A percentile compares a stretch with the other conserved stretches of the same genome.
phyloP scores from a whole-genome alignment of 2,113 vertebrate species.

The Peromyscus maniculatus region DNA sequence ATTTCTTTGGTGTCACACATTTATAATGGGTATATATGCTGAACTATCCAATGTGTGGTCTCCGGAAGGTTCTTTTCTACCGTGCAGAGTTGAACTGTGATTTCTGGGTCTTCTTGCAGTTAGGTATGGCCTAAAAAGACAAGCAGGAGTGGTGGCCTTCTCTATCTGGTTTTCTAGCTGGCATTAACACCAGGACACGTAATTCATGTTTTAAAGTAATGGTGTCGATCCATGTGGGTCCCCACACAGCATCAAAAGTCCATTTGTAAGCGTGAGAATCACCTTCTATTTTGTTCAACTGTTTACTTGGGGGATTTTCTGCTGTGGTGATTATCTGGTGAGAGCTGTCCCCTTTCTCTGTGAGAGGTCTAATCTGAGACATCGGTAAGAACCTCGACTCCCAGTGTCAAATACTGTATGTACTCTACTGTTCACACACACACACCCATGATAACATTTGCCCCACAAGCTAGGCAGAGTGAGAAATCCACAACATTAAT shows the following conservation, averaged over 20 bases:
- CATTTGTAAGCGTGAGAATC: not conserved
- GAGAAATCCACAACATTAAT: not conserved
- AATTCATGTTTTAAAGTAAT: not conserved
- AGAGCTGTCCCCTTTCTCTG: not conserved
- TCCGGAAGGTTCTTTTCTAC: not conserved
- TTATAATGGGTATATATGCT: not conserved
- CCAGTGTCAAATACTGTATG: not conserved
- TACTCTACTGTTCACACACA: no score
- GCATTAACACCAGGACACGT: not conserved
- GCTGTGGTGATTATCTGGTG: not conserved
- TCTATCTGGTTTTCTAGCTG: not conserved
- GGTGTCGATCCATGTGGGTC: not conserved
- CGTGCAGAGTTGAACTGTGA: not conserved
- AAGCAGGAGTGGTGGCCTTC: not conserved
- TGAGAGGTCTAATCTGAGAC: not conserved
- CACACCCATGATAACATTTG: not conserved
- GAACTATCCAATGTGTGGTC: not conserved
- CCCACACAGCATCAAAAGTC: not conserved
- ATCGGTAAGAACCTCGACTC: not conserved
- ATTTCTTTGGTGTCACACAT: not conserved
- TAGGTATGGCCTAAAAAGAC: not conserved
- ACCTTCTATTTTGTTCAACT: not conserved
- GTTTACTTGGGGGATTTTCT: conserved; percentile 18
- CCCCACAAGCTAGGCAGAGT: not conserved
- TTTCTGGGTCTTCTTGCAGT: not conserved